Base-by-base conservation (phyloP, 2,113 vertebrate genomes). In the Brienomyrus brachyistius region DNA sequence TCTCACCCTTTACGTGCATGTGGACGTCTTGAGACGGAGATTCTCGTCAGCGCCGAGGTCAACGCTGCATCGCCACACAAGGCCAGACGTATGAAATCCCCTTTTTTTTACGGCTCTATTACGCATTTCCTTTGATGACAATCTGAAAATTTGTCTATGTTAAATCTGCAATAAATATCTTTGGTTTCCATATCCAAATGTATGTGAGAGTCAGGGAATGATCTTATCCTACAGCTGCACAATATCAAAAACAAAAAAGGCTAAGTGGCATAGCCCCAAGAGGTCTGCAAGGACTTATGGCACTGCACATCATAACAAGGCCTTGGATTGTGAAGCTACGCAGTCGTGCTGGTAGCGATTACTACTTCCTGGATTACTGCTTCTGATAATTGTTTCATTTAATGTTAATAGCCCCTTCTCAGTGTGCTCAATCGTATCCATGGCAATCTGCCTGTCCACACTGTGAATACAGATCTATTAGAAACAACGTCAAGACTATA, bases 341-440 rank as follows among this genome's bases (percentile, higher is more conserved):
- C 88, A 6, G 88, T 21, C 45, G 15, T 74, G 5, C 23, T 80
- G 70, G 66, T 52, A 52, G 45, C 47, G n/a, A 52, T 89, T 89
- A 82, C 48, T 54, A 23, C 23, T 89, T 52, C 50, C 74, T 21
- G 70, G 74, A 89, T 40, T 45, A 45, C 74, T 40, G 19, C 27
- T 89, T 40, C 56, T 9, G n/a, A 48, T 88, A 48, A 48, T 84
- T 84, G 82, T 84, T 84, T 82, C 70, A 40, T 88, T 90, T 88
- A 59, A 54, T 54, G 85, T 54, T 87, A 87, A 89, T 80, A 31
- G 66, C 86, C 54, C 19, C 27, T 88, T 88, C 54, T 88, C 56
- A 13, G 40, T 19, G 31, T 2, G 51, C 85, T 35, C 51, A 31
- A 54, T 87, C 23, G 85, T 35, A 54, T 87, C 50, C 27, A 48